A percentile compares a stretch with the other conserved stretches of the same genome.
phyloP scores from a whole-genome alignment of 53 echinoderm and acorn worm species.

The Echinarachnius parma region DNA sequence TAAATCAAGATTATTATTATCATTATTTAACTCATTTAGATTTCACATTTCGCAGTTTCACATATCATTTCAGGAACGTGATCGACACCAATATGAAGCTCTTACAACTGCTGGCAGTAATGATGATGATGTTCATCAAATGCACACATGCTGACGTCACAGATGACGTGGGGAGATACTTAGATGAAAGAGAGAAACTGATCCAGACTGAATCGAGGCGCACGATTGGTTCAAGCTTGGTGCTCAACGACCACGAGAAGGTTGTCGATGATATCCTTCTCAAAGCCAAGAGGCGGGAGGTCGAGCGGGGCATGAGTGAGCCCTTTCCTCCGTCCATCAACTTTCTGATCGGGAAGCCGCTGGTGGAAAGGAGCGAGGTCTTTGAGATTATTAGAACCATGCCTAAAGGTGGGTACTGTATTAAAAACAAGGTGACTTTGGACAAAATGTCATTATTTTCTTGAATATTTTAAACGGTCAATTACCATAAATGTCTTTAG shows the following conservation, averaged over 20 bases:
- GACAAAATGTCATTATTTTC: too few species aligned
- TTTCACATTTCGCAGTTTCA: too few species aligned
- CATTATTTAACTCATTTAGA: too few species aligned
- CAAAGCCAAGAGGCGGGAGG: constrained; percentile 32
- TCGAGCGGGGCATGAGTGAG: constrained; percentile 7
- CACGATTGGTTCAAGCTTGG: constrained; percentile 30
- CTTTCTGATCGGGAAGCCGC: constrained; percentile 57
- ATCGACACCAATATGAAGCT: too few species aligned
- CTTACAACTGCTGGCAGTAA: neutral
- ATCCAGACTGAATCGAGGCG: constrained; percentile 1
- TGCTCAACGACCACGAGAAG: constrained; percentile 53
- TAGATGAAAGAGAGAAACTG: too few species aligned
- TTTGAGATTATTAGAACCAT: constrained; percentile 56
- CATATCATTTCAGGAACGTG: too few species aligned
- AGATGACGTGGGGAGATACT: too few species aligned
- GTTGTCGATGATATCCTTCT: constrained; percentile 47
- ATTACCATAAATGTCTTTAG: too few species aligned
- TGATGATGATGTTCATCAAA: neutral
- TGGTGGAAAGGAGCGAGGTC: constrained; percentile 65
- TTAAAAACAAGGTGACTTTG: too few species aligned
- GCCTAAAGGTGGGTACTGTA: constrained; percentile 77
- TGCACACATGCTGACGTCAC: neutral
- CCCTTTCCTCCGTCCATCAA: constrained; percentile 56
- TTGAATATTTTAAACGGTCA: too few species aligned
- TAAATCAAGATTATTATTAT: too few species aligned